phyloP scores from a whole-genome alignment of 2,113 vertebrate species.

The Siphamia tubifer region DNA sequence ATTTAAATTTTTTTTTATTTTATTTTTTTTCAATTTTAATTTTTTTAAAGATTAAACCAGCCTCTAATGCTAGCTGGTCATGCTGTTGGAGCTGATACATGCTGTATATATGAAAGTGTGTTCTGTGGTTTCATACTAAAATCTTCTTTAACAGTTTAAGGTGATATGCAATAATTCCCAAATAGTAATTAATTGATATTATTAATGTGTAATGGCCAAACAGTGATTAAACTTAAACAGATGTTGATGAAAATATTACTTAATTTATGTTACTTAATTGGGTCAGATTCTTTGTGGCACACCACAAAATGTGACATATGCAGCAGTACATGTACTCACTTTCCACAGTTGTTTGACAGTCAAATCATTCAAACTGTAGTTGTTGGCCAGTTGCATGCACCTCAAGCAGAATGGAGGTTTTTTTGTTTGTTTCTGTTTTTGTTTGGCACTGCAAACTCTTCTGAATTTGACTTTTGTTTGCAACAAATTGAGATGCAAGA shows the following conservation, averaged over 20 bases:
- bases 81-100: no score
- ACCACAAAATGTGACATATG: no score
- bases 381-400: neutral
- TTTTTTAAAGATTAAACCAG: neutral
- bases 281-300: no score
- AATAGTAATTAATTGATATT: no score
- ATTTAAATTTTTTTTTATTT: no score
- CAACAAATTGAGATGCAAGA: neutral
- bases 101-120: neutral
- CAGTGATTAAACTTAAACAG: neutral
- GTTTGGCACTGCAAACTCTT: neutral
- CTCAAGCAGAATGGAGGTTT: neutral
- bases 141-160: neutral
- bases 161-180: neutral
- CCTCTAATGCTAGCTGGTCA: no score
- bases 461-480: neutral
- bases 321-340: neutral
- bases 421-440: no score
- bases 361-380: neutral
- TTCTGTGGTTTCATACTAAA: neutral
- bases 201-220: neutral
- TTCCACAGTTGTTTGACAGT: neutral
- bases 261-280: neutral
- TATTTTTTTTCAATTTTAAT: no score
- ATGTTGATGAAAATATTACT: neutral